Base-by-base conservation (phyloP, 1,140 invertebrate genomes). In the Nasonia vitripennis region DNA sequence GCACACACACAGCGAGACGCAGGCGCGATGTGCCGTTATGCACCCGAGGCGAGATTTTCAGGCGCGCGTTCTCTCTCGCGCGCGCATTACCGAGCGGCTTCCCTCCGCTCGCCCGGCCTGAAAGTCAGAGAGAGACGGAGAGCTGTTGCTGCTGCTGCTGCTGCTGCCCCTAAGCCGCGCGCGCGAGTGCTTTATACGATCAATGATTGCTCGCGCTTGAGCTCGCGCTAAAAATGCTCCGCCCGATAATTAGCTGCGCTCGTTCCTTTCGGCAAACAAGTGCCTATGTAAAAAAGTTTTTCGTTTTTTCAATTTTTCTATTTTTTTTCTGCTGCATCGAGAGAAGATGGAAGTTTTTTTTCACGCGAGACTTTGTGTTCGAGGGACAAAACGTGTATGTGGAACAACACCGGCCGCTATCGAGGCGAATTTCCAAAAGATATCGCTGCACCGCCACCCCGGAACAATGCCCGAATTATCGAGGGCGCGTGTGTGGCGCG, bases 31-130 rank as follows among this genome's bases (percentile, higher is more conserved):
- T 75, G 78, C 84, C 84, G 78, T 85, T 85, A 80, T 85, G 20
- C 70, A 85, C 84, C 78, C 78, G 84, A 81, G 84, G 84, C 84
- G 84, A 85, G 70, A 85, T 85, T 85, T 84, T 85, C 62, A 84
- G 51, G 41, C 82, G 75, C 81, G 20, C 17, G 27, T 27, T 70
- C 73, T 20, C 81, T 67, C 74, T 12, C 71, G 3, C 68, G 51
- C 68, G 4, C 45, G 2, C 79, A 17, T 20, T n/a, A 62, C 41
- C 10, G n/a, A 11, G n/a, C 68, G 68, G 2, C 14, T 51, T 68
- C 23, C 27, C 80, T 41, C 20, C 23, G 7, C 3, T 3, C 71
- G 71, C 23, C 5, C 71, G 27, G 31, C 27, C 37, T 51, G 12
- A 51, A 51, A 51, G 48, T 51, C 48, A 5, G 48, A 51, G 48